Percentiles rank a stretch among this genome's conserved stretches.
Evolutionary conservation across 1,140 invertebrate species (phyloP).

Genomic region (Aleiodes sp.): DNA sequence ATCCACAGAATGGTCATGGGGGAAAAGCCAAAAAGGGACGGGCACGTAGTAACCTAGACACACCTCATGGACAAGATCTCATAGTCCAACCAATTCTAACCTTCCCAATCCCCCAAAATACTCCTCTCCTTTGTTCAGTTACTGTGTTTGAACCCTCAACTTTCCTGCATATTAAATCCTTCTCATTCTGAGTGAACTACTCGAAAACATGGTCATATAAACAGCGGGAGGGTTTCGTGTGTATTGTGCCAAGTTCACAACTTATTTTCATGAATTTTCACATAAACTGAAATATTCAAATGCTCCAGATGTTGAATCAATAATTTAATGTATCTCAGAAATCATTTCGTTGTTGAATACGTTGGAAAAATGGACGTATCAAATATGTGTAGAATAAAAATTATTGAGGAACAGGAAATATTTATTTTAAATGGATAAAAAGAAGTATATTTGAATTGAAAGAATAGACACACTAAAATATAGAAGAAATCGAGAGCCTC

Average conservation of each 20-base stretch:
- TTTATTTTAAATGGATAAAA: too few relatives aligned
- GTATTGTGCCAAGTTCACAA: background rate
- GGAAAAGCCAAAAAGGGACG: constrained; percentile 48
- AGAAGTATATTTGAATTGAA: too few relatives aligned
- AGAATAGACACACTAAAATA: too few relatives aligned
- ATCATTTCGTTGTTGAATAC: too few relatives aligned
- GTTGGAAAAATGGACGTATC: too few relatives aligned
- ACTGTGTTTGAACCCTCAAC: constrained; percentile 41
- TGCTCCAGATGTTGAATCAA: background rate
- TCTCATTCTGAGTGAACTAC: constrained; percentile 5
- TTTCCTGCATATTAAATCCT: constrained; percentile 18
- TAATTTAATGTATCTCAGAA: too few relatives aligned
- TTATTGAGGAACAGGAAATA: too few relatives aligned
- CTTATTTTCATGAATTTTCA: background rate
- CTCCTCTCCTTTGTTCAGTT: constrained; percentile 37
- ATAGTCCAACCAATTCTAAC: constrained; percentile 34
- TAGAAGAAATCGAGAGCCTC: too few relatives aligned
- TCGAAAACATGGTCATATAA: constrained; percentile 2
- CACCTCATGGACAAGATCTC: constrained; percentile 35
- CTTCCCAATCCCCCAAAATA: constrained; percentile 50
- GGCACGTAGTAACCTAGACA: constrained; percentile 56
- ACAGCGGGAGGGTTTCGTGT: background rate
- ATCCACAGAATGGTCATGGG: constrained; percentile 42
- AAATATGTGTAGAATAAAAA: too few relatives aligned
- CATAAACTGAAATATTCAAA: background rate